Conservation (phyloP, 2,113 vertebrate species). For the Xenopus laevis region DNA sequence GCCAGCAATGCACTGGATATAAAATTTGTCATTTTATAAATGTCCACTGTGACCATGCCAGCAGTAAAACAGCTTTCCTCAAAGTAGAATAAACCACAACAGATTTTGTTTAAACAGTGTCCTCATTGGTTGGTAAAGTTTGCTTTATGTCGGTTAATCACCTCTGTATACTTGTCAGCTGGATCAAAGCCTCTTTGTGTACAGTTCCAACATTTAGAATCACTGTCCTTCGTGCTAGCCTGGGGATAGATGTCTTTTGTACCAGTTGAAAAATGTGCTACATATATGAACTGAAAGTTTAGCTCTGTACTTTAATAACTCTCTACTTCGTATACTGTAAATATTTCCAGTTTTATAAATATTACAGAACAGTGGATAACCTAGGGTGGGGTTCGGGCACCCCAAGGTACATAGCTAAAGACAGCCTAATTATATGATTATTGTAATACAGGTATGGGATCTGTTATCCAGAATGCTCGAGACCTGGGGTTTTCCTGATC, state of each 20-base stretch:
- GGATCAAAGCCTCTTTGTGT: slow-evolving; percentile 24
- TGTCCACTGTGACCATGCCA: not conserved
- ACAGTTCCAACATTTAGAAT: slow-evolving; percentile 3
- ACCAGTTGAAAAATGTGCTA: not conserved
- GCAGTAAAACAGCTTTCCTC: slow-evolving; percentile 24
- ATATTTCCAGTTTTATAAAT: slow-evolving; percentile 41
- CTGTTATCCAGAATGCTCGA: too few species aligned
- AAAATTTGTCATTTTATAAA: not conserved
- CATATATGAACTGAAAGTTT: not conserved
- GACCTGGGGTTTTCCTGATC: too few species aligned
- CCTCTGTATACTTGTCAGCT: slow-evolving; percentile 17
- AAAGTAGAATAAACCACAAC: slow-evolving; percentile 15
- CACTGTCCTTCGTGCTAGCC: not conserved
- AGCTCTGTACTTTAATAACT: slow-evolving; percentile 39
- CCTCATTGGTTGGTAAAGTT: slow-evolving; percentile 17
- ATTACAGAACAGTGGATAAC: slow-evolving; percentile 30
- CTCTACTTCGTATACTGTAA: slow-evolving; percentile 31
- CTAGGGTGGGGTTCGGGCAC: slow-evolving; percentile 16
- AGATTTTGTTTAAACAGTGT: slow-evolving; percentile 34
- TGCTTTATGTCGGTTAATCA: slow-evolving; percentile 5
- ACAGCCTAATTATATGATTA: not conserved
- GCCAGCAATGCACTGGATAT: not conserved
- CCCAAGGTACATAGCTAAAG: slow-evolving; percentile 23
- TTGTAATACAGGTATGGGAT: too few species aligned
- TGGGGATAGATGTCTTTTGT: slow-evolving; percentile 14